Base-by-base conservation (phyloP, 2,797 vertebrate species). In the Chelmon rostratus region DNA sequence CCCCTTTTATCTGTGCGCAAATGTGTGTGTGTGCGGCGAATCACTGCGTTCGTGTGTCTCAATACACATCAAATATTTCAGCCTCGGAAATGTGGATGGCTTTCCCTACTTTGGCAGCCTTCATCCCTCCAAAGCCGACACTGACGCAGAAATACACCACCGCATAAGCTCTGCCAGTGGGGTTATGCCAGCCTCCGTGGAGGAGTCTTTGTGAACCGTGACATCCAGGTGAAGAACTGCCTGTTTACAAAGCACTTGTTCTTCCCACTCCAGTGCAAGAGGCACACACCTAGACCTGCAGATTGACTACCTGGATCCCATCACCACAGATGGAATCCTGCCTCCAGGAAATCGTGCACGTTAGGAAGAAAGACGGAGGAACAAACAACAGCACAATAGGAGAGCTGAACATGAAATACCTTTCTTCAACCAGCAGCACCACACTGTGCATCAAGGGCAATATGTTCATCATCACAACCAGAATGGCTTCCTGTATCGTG, bases 151-250 rank as follows among this genome's bases (percentile, higher is more conserved):
- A 93, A 93, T 86, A 90, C 84, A 88, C 78, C 87, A 78, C 47
- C 42, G 74, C 77, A 68, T 86, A 86, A 90, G 86, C 86, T 84
- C 81, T 88, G 89, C 87, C 88, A 82, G 79, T 90, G 84, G 78
- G 87, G 86, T 88, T 86, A 84, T 80, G 88, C 85, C 86, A 88
- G 84, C 87, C 81, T 88, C 83, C 10, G 72, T 89, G 83, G 86
- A 91, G 79, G 85, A 87, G 82, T 88, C 87, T 93, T 83, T 88
- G 89, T 90, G 91, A 92, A 92, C 89, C 86, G 56, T 91, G 91
- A 92, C 91, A 90, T 89, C 83, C 88, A 91, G 91, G 91, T 90
- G 92, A 93, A 88, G 81, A 93, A 90, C 81, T 86, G 86, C 83
- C 88, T 86, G 89, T 93, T 93, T 91, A 88, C 84, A 93, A 91